Evolutionary conservation across 2,113 vertebrate genomes (phyloP), one percentile per base, ranked within the genome.

Genomic region (Poecile atricapillus): DNA sequence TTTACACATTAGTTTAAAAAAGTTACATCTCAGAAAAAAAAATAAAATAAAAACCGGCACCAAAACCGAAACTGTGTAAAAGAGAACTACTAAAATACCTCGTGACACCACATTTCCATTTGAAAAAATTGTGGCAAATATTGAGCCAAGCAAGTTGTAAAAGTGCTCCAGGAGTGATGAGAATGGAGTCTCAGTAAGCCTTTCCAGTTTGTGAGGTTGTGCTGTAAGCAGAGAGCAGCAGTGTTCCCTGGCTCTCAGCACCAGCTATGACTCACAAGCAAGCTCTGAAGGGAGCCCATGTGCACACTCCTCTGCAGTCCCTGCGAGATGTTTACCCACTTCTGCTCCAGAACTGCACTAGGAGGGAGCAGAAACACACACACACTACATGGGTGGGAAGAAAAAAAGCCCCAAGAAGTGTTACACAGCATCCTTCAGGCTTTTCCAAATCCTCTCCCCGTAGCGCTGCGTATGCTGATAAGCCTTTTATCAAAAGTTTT

Each of bases 261-360:
- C 11, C 70, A 95, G 93, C 52, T 35, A 84, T 90, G 95, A 96
- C 91, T 97, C 93, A 95, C 78, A 91, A 0, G 59, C 87, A 52
- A 52, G 94, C 92, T 94, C 93, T 75, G 78, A 94, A 83, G 59
- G 43, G 73, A 96, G 93, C 93, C 88, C 93, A 90, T 93, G 90
- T 92, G 94, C 92, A 81, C 71, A 77, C 87, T 96, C 95, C 94
- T 95, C 94, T 95, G 93, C 93, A 96, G 93, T 90, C 88, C 88
- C 93, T 92, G 90, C 43, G 94, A 77, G 88, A 92, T 71, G 88
- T 88, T 96, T 93, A 95, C 64, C 71, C 76, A 13, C 31, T 74
- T 30, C 68, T 86, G 79, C 75, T 90, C 83, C 1, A 59, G 47
- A 83, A 77, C 59, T 22, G 50, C 75, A 47, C 83, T 55, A 64